These are phyloP conservation scores for Sinohyriopsis cumingii DNA, from an alignment of 2,888 invertebrate genomes.

Conservation along the genomic window DNA sequence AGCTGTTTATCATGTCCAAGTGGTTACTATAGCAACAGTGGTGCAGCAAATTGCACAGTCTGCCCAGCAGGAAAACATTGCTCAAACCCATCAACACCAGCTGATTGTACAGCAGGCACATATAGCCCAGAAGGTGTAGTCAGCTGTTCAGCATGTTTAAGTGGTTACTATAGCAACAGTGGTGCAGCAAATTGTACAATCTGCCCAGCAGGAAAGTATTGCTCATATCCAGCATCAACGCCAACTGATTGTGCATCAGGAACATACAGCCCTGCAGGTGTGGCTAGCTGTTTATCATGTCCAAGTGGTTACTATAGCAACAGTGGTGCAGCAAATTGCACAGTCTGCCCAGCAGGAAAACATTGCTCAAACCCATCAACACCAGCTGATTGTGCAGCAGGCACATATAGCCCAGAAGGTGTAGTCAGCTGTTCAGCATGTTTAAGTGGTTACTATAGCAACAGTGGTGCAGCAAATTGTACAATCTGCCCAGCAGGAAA, in stretches of 20 bases:
- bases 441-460: conserved; percentile 27
- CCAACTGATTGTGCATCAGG: conserved; percentile 10
- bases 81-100: conserved; percentile 5
- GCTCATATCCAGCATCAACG: background rate
- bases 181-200: conserved; percentile 23
- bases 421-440: background rate
- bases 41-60: conserved; percentile 2
- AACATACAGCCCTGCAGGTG: conserved; percentile 14
- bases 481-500: conserved; percentile 27
- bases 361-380: conserved; percentile 39
- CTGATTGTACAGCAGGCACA: conserved; percentile 21
- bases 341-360: conserved; percentile 54
- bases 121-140: conserved; percentile 24
- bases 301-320: conserved; percentile 44
- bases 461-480: conserved; percentile 24
- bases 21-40: conserved; percentile 15
- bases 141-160: background rate
- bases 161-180: conserved; percentile 28
- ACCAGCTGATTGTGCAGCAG: conserved; percentile 30
- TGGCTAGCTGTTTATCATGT: conserved; percentile 18
- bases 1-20: conserved; percentile 26
- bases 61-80: conserved; percentile 9
- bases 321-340: conserved; percentile 47
- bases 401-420: conserved; percentile 29
- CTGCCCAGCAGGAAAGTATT: conserved; percentile 28